Conservation (phyloP, 2,797 vertebrate species). For the Bryconaethiops microstoma region DNA sequence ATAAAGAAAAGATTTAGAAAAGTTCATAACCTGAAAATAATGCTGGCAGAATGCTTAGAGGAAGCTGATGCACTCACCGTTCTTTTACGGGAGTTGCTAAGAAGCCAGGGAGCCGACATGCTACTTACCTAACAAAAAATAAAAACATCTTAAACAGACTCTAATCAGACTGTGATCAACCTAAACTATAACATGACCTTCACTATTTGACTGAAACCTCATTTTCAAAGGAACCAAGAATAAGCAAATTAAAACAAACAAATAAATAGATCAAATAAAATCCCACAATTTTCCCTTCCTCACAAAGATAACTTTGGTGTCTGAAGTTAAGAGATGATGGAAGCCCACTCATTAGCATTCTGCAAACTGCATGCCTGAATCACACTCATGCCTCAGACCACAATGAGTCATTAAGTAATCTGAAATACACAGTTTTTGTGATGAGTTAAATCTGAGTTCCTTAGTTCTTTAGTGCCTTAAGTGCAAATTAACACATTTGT, state of each 20-base stretch:
- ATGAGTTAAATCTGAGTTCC: too few species aligned
- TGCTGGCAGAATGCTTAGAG: neutral
- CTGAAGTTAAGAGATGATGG: neutral
- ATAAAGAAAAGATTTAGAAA: slow-evolving; percentile 58
- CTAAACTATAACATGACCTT: neutral
- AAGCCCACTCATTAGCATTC: neutral
- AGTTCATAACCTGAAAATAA: neutral
- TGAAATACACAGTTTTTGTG: too few species aligned
- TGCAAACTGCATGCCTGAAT: neutral
- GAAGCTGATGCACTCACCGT: slow-evolving; percentile 85
- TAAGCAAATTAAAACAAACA: too few species aligned
- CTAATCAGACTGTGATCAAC: neutral
- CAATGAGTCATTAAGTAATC: neutral
- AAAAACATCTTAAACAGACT: slow-evolving; percentile 28
- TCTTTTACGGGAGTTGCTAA: slow-evolving; percentile 96
- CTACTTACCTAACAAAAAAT: slow-evolving; percentile 83
- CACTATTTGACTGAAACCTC: neutral
- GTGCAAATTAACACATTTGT: too few species aligned
- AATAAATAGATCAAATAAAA: too few species aligned
- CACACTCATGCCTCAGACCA: neutral
- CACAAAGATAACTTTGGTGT: neutral
- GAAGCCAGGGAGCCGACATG: slow-evolving; percentile 92
- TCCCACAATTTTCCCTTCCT: neutral
- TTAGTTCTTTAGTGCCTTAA: too few species aligned
- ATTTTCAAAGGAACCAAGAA: too few species aligned